phyloP scores from a whole-genome alignment of 2,113 vertebrate species.

The Lichenostomus cassidix region DNA sequence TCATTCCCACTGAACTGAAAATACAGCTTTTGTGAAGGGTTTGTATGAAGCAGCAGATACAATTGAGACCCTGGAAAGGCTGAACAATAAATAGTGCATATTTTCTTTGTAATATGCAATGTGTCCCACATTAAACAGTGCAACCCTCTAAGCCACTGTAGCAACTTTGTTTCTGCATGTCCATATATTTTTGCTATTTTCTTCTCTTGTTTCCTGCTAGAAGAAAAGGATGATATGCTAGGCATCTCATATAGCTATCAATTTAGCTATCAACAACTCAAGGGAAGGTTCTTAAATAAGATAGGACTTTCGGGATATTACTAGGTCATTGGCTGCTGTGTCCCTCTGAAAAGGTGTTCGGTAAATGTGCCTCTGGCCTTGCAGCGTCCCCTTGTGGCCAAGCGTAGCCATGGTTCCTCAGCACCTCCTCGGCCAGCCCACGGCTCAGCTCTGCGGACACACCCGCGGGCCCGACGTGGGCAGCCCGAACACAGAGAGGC shows the following conservation, averaged over 20 bases:
- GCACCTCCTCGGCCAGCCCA: accelerated
- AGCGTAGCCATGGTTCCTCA: background rate
- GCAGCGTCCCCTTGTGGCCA: background rate
- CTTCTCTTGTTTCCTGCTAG: background rate
- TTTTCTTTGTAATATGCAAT: background rate
- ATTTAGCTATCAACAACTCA: background rate
- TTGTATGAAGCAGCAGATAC: background rate
- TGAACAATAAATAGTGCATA: background rate
- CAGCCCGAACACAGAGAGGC: background rate
- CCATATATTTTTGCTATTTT: background rate
- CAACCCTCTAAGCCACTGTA: background rate
- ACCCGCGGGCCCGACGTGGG: background rate
- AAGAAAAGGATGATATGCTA: background rate
- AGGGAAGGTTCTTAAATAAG: background rate
- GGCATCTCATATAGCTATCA: background rate
- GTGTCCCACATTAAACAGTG: background rate
- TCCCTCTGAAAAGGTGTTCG: background rate
- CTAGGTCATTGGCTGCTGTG: background rate
- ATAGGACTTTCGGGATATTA: background rate
- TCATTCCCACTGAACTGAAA: background rate
- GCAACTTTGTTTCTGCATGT: background rate
- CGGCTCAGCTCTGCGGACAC: background rate
- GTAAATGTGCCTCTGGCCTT: background rate
- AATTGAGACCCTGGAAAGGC: background rate
- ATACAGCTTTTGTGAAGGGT: background rate